These are phyloP conservation scores for Acrobasis suavella DNA, from an alignment of 2,888 invertebrate genomes.

Conservation along the genomic window DNA sequence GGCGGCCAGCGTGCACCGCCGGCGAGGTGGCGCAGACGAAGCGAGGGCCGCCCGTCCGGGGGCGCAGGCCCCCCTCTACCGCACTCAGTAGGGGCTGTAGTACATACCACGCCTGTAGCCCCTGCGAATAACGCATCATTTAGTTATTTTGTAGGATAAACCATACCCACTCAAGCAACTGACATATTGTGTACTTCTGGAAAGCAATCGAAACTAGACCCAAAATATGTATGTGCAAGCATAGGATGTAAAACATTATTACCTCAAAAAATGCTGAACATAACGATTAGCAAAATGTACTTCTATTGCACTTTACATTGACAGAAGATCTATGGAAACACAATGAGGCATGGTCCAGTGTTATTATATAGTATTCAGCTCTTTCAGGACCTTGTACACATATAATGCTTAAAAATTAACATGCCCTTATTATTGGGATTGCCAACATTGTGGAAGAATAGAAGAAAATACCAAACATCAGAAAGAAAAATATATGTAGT, in stretches of 20 bases:
- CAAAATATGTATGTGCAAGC: too few species aligned
- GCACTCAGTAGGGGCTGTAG: conserved; percentile 87
- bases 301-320: too few species aligned
- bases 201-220: not conserved
- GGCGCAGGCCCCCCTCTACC: conserved; percentile 54
- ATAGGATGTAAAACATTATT: too few species aligned
- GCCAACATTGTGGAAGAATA: not conserved
- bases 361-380: too few species aligned
- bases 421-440: conserved; percentile 3
- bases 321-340: too few species aligned
- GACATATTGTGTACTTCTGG: not conserved
- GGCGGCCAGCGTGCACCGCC: not conserved
- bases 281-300: too few species aligned
- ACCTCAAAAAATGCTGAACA: too few species aligned
- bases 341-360: too few species aligned
- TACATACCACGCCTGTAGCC: conserved; percentile 86
- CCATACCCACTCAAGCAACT: not conserved
- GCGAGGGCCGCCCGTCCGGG: conserved; percentile 35
- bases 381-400: not conserved
- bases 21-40: conserved; percentile 32
- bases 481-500: conserved; percentile 8
- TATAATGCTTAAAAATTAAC: not conserved
- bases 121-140: conserved; percentile 78
- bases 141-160: not conserved
- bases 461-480: conserved; percentile 14